A percentile compares a stretch with the other conserved stretches of the same genome.
Evolutionary conservation across 2,888 invertebrate species (phyloP).

Genomic region (Nymphalis polychloros): DNA sequence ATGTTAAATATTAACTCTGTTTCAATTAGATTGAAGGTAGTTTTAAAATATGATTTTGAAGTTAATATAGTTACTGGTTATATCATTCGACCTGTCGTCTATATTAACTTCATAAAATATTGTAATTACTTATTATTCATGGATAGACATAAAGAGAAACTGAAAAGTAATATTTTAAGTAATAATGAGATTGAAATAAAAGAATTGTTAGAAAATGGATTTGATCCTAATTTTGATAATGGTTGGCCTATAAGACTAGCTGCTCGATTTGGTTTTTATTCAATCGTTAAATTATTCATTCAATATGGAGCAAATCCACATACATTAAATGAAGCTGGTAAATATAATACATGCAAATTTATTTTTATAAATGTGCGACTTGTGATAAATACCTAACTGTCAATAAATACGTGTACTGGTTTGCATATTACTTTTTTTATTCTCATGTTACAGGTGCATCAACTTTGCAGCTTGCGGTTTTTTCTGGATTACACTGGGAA

Average conservation of each 20-base stretch:
- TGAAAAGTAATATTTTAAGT: slow-evolving; percentile 56
- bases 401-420: background rate
- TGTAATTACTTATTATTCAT: slow-evolving; percentile 41
- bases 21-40: background rate
- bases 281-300: slow-evolving; percentile 61
- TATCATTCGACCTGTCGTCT: background rate
- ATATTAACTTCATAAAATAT: background rate
- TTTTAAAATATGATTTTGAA: background rate
- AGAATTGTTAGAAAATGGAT: slow-evolving; percentile 57
- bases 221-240: slow-evolving; percentile 68
- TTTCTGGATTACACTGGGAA: slow-evolving; percentile 66
- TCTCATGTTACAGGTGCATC: slow-evolving; percentile 63
- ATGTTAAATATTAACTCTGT: background rate
- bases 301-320: slow-evolving; percentile 73
- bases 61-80: background rate
- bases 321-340: slow-evolving; percentile 67
- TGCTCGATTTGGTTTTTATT: slow-evolving; percentile 62
- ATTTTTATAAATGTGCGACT: background rate
- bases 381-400: background rate
- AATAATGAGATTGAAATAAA: slow-evolving; percentile 56
- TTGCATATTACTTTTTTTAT: background rate
- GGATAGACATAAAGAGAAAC: slow-evolving; percentile 51
- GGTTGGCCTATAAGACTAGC: slow-evolving; percentile 75
- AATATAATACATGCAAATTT: slow-evolving; percentile 31
- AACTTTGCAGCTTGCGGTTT: slow-evolving; percentile 72